Evolutionary conservation across 1,140 invertebrate genomes (phyloP).

Genomic region (Pygmarrhopalites habei): DNA sequence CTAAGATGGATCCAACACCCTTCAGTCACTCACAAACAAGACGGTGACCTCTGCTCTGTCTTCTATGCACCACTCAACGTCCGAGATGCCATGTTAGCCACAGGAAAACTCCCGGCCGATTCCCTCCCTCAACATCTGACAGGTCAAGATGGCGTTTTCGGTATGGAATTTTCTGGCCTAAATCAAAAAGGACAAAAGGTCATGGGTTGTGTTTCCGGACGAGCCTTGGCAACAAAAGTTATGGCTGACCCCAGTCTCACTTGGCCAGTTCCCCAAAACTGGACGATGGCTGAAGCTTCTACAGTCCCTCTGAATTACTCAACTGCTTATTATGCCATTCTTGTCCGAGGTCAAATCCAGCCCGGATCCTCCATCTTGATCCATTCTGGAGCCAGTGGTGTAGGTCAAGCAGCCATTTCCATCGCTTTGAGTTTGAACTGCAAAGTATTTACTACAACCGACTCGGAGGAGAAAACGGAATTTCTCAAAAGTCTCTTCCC

Average conservation of each 20-base stretch:
- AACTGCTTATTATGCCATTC: conserved; percentile 82
- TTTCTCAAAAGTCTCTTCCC: too few relatives aligned
- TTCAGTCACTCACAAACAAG: too few relatives aligned
- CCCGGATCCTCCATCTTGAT: conserved; percentile 79
- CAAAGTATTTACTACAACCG: conserved; percentile 62
- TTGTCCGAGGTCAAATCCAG: conserved; percentile 73
- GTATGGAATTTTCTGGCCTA: conserved; percentile 86
- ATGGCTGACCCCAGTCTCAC: conserved; percentile 74
- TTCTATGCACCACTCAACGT: conserved; percentile 82
- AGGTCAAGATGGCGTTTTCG: too few relatives aligned
- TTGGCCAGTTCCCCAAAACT: conserved; percentile 81
- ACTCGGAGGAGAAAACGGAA: conserved; percentile 61
- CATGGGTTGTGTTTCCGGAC: conserved; percentile 86
- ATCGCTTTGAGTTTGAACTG: conserved; percentile 59
- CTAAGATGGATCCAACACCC: conserved; percentile 85
- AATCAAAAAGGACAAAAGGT: conserved; percentile 66
- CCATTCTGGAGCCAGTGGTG: conserved; percentile 76
- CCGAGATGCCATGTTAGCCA: too few relatives aligned
- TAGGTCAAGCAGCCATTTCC: conserved; percentile 70
- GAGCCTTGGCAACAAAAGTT: conserved; percentile 72
- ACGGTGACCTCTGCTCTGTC: conserved; percentile 69
- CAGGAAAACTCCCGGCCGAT: too few relatives aligned
- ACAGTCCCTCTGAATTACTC: conserved; percentile 90
- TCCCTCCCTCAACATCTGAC: too few relatives aligned
- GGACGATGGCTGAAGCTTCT: conserved; percentile 84